Percentiles rank a stretch among this genome's conserved stretches.
phyloP scores from a whole-genome alignment of 2,888 invertebrate genomes.

The Leucoptera coffeella region DNA sequence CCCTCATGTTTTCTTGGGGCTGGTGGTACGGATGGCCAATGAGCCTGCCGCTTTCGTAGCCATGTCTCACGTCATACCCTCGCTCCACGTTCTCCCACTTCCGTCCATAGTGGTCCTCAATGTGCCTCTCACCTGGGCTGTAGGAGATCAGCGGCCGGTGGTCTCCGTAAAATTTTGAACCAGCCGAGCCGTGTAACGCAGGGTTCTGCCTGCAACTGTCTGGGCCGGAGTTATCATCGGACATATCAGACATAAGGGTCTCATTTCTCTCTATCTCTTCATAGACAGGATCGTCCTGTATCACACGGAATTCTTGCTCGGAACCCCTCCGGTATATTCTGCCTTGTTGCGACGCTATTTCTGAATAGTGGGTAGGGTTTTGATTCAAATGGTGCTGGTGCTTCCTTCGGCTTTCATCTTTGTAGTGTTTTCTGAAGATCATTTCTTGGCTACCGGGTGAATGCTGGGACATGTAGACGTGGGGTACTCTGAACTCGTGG shows the following conservation, averaged over 20 bases:
- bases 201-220: constrained; percentile 66
- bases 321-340: constrained; percentile 45
- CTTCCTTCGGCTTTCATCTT: constrained; percentile 34
- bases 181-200: constrained; percentile 45
- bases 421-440: constrained; percentile 41
- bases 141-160: constrained; percentile 76
- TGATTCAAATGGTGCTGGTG: constrained; percentile 51
- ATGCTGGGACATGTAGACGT: constrained; percentile 43
- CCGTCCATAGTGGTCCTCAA: constrained; percentile 34
- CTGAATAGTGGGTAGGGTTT: constrained; percentile 68
- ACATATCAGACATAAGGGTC: constrained; percentile 69
- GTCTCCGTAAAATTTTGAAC: constrained; percentile 73
- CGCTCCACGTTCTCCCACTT: constrained; percentile 49
- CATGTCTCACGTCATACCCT: constrained; percentile 35
- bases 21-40: constrained; percentile 46
- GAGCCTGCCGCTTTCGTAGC: constrained; percentile 42
- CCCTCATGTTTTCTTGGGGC: constrained; percentile 51
- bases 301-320: constrained; percentile 50
- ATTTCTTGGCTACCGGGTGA: constrained; percentile 42
- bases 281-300: constrained; percentile 73
- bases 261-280: constrained; percentile 74
- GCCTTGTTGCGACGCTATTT: constrained; percentile 54
- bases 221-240: constrained; percentile 59
- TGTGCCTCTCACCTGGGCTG: constrained; percentile 60
- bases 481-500: constrained; percentile 41